A percentile compares a stretch with the other conserved stretches of the same genome.
Conservation (phyloP, 2,797 vertebrate genomes). For the Gambusia yucatana region DNA sequence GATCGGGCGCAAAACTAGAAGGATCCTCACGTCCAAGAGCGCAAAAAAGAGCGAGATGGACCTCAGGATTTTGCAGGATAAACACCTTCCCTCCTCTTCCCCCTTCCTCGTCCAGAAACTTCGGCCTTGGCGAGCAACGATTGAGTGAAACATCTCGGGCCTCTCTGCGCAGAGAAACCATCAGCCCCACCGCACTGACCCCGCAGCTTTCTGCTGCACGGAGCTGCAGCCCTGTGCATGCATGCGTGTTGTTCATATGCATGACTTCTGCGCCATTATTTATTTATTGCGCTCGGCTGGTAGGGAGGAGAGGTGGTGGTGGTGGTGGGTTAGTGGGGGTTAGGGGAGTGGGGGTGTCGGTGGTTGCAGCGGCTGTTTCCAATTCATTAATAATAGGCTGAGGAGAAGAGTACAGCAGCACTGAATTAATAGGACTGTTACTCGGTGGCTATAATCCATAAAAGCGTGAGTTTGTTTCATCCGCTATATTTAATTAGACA, state of each 20-base stretch:
- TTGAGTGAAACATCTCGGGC: conserved; percentile 18
- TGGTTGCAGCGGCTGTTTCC: conserved; percentile 63
- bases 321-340: background rate
- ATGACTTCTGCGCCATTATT: conserved; percentile 78
- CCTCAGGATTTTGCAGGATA: background rate
- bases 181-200: conserved; percentile 64
- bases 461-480: background rate
- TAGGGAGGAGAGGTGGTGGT: conserved; percentile 43
- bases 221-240: conserved; percentile 61
- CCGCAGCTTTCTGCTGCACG: conserved; percentile 53
- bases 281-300: conserved; percentile 78
- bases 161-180: conserved; percentile 46
- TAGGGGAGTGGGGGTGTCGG: conserved; percentile 21
- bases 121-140: background rate
- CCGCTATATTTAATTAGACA: background rate
- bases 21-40: background rate
- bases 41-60: background rate
- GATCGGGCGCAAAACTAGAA: background rate
- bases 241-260: conserved; percentile 78
- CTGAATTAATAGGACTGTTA: conserved; percentile 67
- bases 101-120: background rate
- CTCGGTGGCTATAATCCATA: conserved; percentile 11
- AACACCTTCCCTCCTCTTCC: background rate
- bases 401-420: conserved; percentile 57
- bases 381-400: conserved; percentile 79